Conservation (phyloP, 2,888 invertebrate genomes). For the Stenurella melanura region DNA sequence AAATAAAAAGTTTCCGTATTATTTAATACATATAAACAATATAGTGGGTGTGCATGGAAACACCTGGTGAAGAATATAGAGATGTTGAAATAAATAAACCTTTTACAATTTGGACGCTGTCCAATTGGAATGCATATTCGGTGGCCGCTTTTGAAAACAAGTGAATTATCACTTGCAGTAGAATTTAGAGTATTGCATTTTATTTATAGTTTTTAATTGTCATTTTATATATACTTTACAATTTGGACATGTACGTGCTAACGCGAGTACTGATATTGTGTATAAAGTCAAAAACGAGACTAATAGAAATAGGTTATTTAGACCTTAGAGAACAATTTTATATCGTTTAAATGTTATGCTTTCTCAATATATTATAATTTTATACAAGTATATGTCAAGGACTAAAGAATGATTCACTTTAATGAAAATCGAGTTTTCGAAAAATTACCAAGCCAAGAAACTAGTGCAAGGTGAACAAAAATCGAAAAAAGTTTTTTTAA, state of each 20-base stretch:
- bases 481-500: too few relatives aligned
- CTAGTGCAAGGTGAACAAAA: too few relatives aligned
- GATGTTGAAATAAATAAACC: conserved; percentile 43
- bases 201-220: neutral
- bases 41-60: conserved; percentile 44
- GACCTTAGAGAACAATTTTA: too few relatives aligned
- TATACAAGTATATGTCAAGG: too few relatives aligned
- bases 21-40: neutral
- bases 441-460: too few relatives aligned
- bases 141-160: neutral
- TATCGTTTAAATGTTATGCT: too few relatives aligned
- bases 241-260: too few relatives aligned
- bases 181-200: neutral
- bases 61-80: conserved; percentile 46
- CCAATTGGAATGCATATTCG: conserved; percentile 48
- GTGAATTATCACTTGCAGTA: neutral
- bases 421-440: too few relatives aligned
- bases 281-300: neutral
- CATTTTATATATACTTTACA: neutral
- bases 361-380: too few relatives aligned
- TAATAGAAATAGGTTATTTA: neutral
- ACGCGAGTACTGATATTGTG: neutral
- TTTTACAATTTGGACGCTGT: conserved; percentile 50
- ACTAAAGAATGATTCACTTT: too few relatives aligned
- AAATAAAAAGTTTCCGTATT: neutral